Percentiles rank a stretch among this genome's conserved stretches.
Conservation (phyloP, 1,140 invertebrate genomes). For the Pogonognathellus flavescens region DNA sequence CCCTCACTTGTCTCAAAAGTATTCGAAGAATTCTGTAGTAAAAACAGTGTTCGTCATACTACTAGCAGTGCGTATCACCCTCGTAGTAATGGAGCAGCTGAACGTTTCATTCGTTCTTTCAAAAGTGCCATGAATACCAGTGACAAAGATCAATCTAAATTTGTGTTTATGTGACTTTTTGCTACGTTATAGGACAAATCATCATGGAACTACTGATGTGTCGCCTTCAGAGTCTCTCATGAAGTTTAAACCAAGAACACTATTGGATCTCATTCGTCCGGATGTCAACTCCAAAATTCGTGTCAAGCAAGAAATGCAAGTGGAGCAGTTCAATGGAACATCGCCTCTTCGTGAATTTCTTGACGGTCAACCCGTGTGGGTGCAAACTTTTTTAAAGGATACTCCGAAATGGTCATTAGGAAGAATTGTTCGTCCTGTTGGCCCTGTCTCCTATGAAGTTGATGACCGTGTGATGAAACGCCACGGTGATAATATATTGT, state of each 20-base stretch:
- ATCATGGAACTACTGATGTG: slow-evolving; percentile 61
- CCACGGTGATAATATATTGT: slow-evolving; percentile 51
- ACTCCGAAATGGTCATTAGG: slow-evolving; percentile 49
- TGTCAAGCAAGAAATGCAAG: background rate
- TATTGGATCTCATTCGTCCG: slow-evolving; percentile 60
- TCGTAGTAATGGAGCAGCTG: slow-evolving; percentile 66
- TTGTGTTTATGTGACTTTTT: slow-evolving; percentile 54
- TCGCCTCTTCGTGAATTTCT: slow-evolving; percentile 7
- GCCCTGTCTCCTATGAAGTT: slow-evolving; percentile 51
- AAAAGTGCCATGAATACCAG: slow-evolving; percentile 59
- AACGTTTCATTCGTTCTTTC: slow-evolving; percentile 68
- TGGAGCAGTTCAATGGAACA: background rate
- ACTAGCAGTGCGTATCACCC: slow-evolving; percentile 60
- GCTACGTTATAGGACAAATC: slow-evolving; percentile 60
- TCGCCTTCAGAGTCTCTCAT: slow-evolving; percentile 59
- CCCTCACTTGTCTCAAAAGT: slow-evolving; percentile 65
- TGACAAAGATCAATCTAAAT: slow-evolving; percentile 26
- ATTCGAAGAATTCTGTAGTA: slow-evolving; percentile 66
- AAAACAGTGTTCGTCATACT: slow-evolving; percentile 67
- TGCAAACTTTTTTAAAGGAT: slow-evolving; percentile 46
- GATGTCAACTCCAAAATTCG: slow-evolving; percentile 17
- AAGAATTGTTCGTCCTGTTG: background rate
- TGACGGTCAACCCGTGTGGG: slow-evolving; percentile 44
- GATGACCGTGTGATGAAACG: slow-evolving; percentile 12
- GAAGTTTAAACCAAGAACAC: slow-evolving; percentile 22